Percentiles rank a stretch among this genome's conserved stretches.
phyloP scores from a whole-genome alignment of 2,888 invertebrate species.

The Heteropelma amictum region DNA sequence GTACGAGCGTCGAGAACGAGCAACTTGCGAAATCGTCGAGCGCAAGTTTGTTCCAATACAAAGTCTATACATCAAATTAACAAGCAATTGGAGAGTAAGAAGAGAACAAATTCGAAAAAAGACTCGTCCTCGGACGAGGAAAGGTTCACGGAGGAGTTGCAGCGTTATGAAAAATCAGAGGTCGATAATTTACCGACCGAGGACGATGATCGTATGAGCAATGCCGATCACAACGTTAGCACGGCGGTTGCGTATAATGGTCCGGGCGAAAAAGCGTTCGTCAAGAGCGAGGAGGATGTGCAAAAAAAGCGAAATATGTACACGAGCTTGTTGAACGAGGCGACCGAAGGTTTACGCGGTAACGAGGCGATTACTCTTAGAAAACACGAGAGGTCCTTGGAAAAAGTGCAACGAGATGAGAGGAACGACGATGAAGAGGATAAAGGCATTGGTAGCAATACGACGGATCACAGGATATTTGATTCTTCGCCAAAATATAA shows the following conservation, averaged over 20 bases:
- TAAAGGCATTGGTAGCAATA: neutral
- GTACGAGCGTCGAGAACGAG: slow-evolving; percentile 80
- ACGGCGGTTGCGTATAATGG: slow-evolving; percentile 42
- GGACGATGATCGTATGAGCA: slow-evolving; percentile 22
- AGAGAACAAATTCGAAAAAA: slow-evolving; percentile 54
- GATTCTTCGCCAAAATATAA: slow-evolving; percentile 3
- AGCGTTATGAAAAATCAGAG: slow-evolving; percentile 18
- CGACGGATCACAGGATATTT: neutral
- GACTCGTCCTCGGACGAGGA: slow-evolving; percentile 61
- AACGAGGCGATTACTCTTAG: slow-evolving; percentile 53
- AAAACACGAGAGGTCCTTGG: slow-evolving; percentile 29
- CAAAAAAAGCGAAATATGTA: slow-evolving; percentile 70
- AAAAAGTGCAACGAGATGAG: slow-evolving; percentile 27
- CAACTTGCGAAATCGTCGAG: slow-evolving; percentile 82
- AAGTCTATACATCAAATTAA: slow-evolving; percentile 89
- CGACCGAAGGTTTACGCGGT: slow-evolving; percentile 65
- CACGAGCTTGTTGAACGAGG: slow-evolving; percentile 70
- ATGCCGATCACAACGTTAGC: slow-evolving; percentile 32
- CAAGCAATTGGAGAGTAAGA: slow-evolving; percentile 78
- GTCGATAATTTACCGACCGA: slow-evolving; percentile 28
- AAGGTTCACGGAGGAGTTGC: neutral
- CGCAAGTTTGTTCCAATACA: slow-evolving; percentile 81
- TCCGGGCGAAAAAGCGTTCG: slow-evolving; percentile 18
- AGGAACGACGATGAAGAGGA: slow-evolving; percentile 35
- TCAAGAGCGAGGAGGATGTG: slow-evolving; percentile 57